Conservation (phyloP, 2,113 vertebrate genomes). For the Poecile atricapillus region DNA sequence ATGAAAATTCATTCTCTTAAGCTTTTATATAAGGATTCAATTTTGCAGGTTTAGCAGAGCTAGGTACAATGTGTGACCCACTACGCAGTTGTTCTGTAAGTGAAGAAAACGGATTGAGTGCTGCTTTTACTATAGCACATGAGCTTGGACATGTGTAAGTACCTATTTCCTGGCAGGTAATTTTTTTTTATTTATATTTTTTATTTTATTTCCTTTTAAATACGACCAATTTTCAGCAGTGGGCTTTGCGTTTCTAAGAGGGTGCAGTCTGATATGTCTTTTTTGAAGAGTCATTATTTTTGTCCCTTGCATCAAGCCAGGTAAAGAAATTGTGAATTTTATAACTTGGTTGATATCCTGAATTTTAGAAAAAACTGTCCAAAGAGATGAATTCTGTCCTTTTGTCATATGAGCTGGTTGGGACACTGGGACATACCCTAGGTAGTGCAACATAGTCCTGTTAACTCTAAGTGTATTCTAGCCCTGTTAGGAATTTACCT, state of each 20-base stretch:
- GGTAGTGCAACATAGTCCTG: not conserved
- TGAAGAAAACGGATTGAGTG: slow-evolving; percentile 95
- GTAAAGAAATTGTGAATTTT: not conserved
- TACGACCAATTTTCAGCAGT: not conserved
- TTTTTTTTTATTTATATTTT: not conserved
- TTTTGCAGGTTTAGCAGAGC: slow-evolving; percentile 89
- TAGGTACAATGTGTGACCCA: slow-evolving; percentile 94
- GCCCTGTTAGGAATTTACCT: not conserved
- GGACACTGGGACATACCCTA: not conserved
- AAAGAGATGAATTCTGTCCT: not conserved
- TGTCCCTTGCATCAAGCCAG: not conserved
- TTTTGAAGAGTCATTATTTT: not conserved
- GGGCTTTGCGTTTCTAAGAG: not conserved
- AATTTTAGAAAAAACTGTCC: not conserved
- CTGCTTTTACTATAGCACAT: slow-evolving; percentile 95
- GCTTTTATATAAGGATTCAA: slow-evolving; percentile 26
- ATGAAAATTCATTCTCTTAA: not conserved
- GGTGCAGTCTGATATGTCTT: rapidly evolving
- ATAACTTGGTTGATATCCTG: not conserved
- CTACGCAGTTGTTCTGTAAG: slow-evolving; percentile 95
- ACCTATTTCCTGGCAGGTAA: slow-evolving; percentile 4
- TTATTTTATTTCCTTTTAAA: not conserved
- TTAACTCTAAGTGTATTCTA: not conserved
- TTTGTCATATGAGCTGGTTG: not conserved
- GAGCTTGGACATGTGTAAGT: slow-evolving; percentile 98